phyloP scores from a whole-genome alignment of 2,797 vertebrate species.

The Melanogrammus aeglefinus region DNA sequence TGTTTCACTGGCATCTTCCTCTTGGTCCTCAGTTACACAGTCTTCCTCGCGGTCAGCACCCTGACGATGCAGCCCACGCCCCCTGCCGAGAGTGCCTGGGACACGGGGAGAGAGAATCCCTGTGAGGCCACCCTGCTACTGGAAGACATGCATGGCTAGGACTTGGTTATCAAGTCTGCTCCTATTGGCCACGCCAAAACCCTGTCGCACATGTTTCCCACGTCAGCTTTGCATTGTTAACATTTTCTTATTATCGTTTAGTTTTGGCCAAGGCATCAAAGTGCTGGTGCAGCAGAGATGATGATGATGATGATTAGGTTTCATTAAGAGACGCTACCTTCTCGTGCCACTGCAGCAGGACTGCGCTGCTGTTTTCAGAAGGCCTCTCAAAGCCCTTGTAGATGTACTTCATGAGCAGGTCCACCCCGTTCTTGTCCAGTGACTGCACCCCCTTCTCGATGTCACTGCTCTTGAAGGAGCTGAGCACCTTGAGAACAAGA shows the following conservation, averaged over 20 bases:
- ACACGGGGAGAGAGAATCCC: conserved; percentile 12
- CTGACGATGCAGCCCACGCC: conserved; percentile 95
- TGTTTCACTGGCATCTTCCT: conserved; percentile 25
- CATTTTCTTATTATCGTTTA: not conserved
- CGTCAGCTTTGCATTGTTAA: too few relatives aligned
- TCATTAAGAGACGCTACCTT: conserved; percentile 73
- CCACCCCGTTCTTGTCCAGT: conserved; percentile 89
- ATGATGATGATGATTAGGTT: not conserved
- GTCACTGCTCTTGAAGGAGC: conserved; percentile 93
- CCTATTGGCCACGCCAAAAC: too few relatives aligned
- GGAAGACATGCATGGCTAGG: too few relatives aligned
- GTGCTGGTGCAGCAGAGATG: not conserved
- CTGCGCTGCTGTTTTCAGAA: conserved; percentile 95
- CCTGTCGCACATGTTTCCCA: too few relatives aligned
- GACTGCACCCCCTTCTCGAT: conserved; percentile 96
- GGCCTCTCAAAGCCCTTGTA: conserved; percentile 98
- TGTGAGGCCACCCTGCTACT: not conserved
- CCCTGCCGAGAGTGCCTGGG: conserved; percentile 89
- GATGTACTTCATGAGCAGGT: conserved; percentile 99
- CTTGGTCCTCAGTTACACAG: conserved; percentile 75
- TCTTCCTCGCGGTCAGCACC: conserved; percentile 95
- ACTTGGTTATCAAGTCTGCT: too few relatives aligned
- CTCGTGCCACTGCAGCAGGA: conserved; percentile 96
- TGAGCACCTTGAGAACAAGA: conserved; percentile 94
- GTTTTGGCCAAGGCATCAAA: not conserved